Base-by-base conservation (phyloP, 1,140 invertebrate species). In the Aplysia californica region DNA sequence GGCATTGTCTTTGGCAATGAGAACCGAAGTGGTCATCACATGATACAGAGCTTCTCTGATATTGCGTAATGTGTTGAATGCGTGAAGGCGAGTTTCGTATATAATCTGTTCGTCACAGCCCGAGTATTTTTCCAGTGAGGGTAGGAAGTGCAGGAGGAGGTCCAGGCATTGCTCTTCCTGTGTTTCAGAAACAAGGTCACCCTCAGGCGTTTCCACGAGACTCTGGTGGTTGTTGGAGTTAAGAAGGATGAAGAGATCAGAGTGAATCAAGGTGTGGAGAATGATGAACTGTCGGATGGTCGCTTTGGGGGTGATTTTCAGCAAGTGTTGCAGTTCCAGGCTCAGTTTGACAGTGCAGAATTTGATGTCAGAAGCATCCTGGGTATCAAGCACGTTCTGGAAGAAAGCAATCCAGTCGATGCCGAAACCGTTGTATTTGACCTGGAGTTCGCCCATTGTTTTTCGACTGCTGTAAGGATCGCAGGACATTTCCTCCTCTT, bases 361-460 rank as follows among this genome's bases (percentile, higher is more conserved):
- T n/a, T 41, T 33, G 44, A 79, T 65, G 39, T 77, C 59, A 2
- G 66, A 67, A 20, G 71, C 58, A 71, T 69, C 59, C 18, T 50
- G 50, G 2, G 69, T 38, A 31, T 76, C 71, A 21, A 81, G 72
- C 1, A 81, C 72, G 33, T 56, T 77, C 3, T 70, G 64, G 50
- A 81, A 64, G n/a, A 81, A 76, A 15, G 64, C 23, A 6, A 75
- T 68, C 79, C 79, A 80, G 75, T 80, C 72, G 70, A 80, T 80
- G 50, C 76, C 79, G 44, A 76, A 76, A 10, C 67, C 66, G 65
- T 55, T 65, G 38, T 75, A 77, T 6, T 64, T 68, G n/a, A 70
- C 56, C 70, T 77, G 79, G 50, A 80, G 66, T 59, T 75, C 56
- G 2, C 68, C 73, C 31, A 77, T 35, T 5, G 61, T 72, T 31